Evolutionary conservation across 2,797 vertebrate genomes (phyloP).

Genomic region (Poeciliopsis infans): DNA sequence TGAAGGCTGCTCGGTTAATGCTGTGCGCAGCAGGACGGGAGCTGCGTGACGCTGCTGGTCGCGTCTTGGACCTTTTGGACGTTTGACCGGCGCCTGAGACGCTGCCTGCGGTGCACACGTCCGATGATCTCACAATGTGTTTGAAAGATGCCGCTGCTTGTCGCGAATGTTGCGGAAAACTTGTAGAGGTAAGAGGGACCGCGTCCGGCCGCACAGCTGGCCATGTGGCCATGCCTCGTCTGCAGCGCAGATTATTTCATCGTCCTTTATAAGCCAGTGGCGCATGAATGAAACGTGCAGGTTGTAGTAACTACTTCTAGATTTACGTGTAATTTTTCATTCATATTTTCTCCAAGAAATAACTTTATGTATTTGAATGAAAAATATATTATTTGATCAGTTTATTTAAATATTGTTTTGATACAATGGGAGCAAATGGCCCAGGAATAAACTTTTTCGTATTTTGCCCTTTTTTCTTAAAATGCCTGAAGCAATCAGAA

Average conservation of each 20-base stretch:
- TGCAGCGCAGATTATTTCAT: not conserved
- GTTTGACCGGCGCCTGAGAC: conserved; percentile 31
- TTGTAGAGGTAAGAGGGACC: conserved; percentile 72
- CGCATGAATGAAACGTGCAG: not conserved
- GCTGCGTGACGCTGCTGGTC: conserved; percentile 14
- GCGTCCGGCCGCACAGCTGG: fast-evolving
- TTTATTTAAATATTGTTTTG: not conserved
- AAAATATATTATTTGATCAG: not conserved
- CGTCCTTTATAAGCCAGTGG: not conserved
- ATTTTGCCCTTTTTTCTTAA: not conserved
- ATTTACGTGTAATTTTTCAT: not conserved
- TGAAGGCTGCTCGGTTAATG: conserved; percentile 58
- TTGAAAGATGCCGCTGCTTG: conserved; percentile 76
- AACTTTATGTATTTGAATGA: not conserved
- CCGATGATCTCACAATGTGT: conserved; percentile 66
- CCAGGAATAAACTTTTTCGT: not conserved
- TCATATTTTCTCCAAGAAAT: not conserved
- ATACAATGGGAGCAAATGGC: not conserved
- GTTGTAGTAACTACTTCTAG: no score
- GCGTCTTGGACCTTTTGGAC: conserved; percentile 30
- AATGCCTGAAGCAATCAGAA: not conserved
- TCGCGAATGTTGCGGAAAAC: conserved; percentile 83
- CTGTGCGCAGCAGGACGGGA: conserved; percentile 36
- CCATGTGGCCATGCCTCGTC: not conserved
- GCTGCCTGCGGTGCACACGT: conserved; percentile 23